Base-by-base conservation (phyloP, 2,888 invertebrate species). In the Temnothorax ravouxi region DNA sequence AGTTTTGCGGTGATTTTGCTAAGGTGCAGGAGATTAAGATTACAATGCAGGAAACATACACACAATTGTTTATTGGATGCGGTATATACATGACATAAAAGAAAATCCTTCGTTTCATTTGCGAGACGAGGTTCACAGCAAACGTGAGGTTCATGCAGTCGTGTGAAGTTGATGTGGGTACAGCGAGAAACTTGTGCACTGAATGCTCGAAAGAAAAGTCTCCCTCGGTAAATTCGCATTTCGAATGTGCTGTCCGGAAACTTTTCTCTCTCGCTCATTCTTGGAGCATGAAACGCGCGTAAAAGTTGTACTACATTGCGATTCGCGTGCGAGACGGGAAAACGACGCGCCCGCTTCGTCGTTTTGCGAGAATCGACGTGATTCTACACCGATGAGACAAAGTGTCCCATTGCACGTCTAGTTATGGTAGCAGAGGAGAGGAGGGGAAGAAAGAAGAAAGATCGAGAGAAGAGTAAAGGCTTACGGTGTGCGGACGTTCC, bases 61-160 rank as follows among this genome's bases (percentile, higher is more conserved):
- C 18, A 85, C 87, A 90, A 67, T 88, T 71, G 75, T 91, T 92
- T 92, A 91, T 92, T 91, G 74, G 84, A 84, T 86, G 88, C 86
- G 82, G 64, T 88, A 88, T 90, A 84, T 89, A 89, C 85, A 91
- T 83, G 80, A 41, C 75, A 74, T 84, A 79, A 87, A 69, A 83
- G 54, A 87, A 52, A 52, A 67, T 84, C 76, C 47, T 52, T 81
- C 81, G 50, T 83, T 81, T 84, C 38, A 66, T 61, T 84, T 85
- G 71, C 56, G 81, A 62, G 66, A 62, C n/a, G n/a, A 61, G n/a
- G n/a, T n/a, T 85, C 61, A 83, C 50, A 56, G 82, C 71, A 82
- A 61, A 83, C 82, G 62, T 85, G 61, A 83, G 50, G 54, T 44
- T 81, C 88, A 88, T 88, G 91, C 90, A 84, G 83, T 75, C 72